Evolutionary conservation across 2,797 vertebrate genomes (phyloP).

Genomic region (Threskiornis aethiopicus): DNA sequence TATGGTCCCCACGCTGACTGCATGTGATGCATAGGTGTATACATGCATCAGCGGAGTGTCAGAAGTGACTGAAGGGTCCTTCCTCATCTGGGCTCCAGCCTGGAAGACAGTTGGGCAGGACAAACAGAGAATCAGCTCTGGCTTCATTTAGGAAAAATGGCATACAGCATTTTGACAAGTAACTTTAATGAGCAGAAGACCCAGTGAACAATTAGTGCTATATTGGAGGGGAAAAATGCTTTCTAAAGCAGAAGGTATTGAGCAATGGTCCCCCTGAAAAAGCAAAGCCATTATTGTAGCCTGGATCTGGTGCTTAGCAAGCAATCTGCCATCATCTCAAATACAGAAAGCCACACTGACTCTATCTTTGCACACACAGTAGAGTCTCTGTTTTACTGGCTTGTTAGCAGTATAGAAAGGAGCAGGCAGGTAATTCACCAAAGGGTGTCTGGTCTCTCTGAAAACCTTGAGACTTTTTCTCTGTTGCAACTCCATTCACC

Average conservation of each 20-base stretch:
- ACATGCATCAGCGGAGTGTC: neutral
- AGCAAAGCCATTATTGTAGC: neutral
- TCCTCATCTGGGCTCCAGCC: neutral
- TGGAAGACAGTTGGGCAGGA: neutral
- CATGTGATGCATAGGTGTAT: neutral
- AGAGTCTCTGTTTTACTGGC: neutral
- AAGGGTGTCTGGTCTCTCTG: neutral
- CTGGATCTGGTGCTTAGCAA: neutral
- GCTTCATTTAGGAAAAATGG: neutral
- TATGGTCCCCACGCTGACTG: neutral
- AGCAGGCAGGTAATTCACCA: neutral
- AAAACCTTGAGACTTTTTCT: neutral
- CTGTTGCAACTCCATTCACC: neutral
- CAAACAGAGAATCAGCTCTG: neutral
- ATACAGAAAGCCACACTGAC: neutral
- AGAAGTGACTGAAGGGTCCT: neutral
- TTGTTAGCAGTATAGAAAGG: neutral
- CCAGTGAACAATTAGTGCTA: neutral
- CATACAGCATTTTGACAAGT: neutral
- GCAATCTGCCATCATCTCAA: neutral
- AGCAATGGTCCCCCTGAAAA: neutral
- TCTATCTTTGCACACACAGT: neutral
- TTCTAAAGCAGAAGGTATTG: neutral
- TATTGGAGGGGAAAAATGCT: neutral
- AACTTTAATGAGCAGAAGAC: neutral